Evolutionary conservation across 2,797 vertebrate species (phyloP).

Genomic region (Petrocephalus sullivani): DNA sequence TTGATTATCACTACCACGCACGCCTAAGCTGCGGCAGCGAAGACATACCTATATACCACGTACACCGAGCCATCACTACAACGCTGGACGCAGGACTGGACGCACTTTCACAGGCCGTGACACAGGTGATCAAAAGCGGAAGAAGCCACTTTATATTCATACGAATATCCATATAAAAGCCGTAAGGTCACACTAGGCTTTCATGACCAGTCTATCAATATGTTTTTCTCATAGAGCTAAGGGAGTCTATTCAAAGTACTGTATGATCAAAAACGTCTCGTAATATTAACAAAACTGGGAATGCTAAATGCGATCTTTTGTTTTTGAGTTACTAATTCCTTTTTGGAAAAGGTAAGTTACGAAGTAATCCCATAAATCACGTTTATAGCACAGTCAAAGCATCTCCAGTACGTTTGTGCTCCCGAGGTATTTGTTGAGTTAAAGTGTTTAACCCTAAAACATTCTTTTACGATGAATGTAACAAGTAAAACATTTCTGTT

Average conservation of each 20-base stretch:
- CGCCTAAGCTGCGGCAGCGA: background rate
- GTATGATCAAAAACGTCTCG: background rate
- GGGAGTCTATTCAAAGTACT: background rate
- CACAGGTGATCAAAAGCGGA: background rate
- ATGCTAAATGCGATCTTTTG: background rate
- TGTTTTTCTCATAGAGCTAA: background rate
- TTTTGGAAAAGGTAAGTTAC: background rate
- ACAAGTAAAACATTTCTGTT: constrained; percentile 24
- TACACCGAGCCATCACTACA: background rate
- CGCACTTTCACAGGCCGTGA: background rate
- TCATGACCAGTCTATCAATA: background rate
- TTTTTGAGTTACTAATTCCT: background rate
- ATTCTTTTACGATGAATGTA: constrained; percentile 33
- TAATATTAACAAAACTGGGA: background rate
- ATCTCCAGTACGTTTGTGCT: constrained; percentile 2
- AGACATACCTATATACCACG: background rate
- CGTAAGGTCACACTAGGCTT: background rate
- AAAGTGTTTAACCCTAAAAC: constrained; percentile 23
- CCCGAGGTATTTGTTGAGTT: constrained; percentile 22
- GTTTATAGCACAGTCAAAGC: constrained; percentile 15
- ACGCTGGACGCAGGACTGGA: background rate
- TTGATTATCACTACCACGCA: background rate
- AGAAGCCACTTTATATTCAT: background rate
- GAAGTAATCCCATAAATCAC: background rate
- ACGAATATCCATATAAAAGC: background rate